phyloP scores from a whole-genome alignment of 2,888 invertebrate genomes.

The Dione vanillae region DNA sequence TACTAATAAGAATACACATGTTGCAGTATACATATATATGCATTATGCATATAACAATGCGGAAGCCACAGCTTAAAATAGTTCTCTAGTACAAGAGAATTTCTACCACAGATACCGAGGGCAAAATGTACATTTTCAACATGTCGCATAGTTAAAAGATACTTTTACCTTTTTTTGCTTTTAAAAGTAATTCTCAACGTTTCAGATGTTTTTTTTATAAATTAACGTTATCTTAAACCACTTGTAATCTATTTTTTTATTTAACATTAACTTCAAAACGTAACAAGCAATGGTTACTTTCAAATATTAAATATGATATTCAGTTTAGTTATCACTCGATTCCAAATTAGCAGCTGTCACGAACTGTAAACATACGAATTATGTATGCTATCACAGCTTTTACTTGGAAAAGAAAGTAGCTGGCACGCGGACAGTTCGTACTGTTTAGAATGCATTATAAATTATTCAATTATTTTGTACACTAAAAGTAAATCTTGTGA shows the following conservation, averaged over 20 bases:
- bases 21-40: not conserved
- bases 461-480: slow-evolving; percentile 35
- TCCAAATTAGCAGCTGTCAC: slow-evolving; percentile 44
- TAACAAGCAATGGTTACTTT: slow-evolving; percentile 13
- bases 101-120: not conserved
- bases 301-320: slow-evolving; percentile 41
- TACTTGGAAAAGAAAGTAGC: slow-evolving; percentile 51
- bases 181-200: not conserved
- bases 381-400: slow-evolving; percentile 46
- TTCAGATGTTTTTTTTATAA: not conserved
- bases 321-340: slow-evolving; percentile 43
- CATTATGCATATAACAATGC: not conserved
- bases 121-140: not conserved
- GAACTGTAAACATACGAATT: slow-evolving; percentile 47
- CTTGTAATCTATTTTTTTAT: not conserved
- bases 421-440: slow-evolving; percentile 29
- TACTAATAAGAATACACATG: not conserved
- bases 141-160: slow-evolving; percentile 7
- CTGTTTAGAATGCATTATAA: slow-evolving; percentile 37
- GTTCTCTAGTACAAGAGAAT: not conserved
- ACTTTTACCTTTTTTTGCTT: not conserved
- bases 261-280: not conserved
- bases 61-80: not conserved
- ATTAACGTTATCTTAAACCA: not conserved
- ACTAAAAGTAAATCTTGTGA: slow-evolving; percentile 21